Base-by-base conservation (phyloP, 2,888 invertebrate species). In the Erebia palarica region DNA sequence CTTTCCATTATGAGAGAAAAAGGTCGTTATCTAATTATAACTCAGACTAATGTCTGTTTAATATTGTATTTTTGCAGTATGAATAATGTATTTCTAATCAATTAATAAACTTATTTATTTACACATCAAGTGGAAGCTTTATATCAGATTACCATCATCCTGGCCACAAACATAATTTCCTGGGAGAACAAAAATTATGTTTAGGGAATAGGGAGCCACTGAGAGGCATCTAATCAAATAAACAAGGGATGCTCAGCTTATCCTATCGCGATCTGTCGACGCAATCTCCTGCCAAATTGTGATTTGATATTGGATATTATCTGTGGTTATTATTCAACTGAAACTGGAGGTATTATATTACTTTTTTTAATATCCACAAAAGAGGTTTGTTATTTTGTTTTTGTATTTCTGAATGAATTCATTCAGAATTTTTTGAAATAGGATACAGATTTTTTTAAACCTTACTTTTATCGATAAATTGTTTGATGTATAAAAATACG, bases 231-330 rank as follows among this genome's bases (percentile, higher is more conserved):
- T 86, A 86, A 89, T 89, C 88, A 88, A 87, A 89, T 86, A 88
- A 85, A 87, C 84, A 84, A 84, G 88, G 88, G 86, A 82, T 80
- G 77, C 74, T 72, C 72, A 71, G 78, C 80, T 83, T 82, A 82
- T 83, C 83, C 76, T 79, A 51, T 51, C 60, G 75, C 78, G 82
- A 90, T 88, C 88, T 86, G 85, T 85, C 83, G 81, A 82, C 85
- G 74, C 86, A 84, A 90, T 90, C 88, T 87, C 82, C 77, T 76
- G 78, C 81, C 83, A 84, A 89, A 91, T 90, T 86, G 91, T 80
- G 86, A 91, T 92, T 89, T 91, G 91, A 92, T 92, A 90, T 84
- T 82, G 80, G 78, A 81, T 83, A 85, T 81, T 82, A 78, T 79
- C 77, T 75, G 70, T 65, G 51, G 51, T 69, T 58, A 58, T 58